phyloP scores from a whole-genome alignment of 2,888 invertebrate genomes.

The Dynastes hyllus region DNA sequence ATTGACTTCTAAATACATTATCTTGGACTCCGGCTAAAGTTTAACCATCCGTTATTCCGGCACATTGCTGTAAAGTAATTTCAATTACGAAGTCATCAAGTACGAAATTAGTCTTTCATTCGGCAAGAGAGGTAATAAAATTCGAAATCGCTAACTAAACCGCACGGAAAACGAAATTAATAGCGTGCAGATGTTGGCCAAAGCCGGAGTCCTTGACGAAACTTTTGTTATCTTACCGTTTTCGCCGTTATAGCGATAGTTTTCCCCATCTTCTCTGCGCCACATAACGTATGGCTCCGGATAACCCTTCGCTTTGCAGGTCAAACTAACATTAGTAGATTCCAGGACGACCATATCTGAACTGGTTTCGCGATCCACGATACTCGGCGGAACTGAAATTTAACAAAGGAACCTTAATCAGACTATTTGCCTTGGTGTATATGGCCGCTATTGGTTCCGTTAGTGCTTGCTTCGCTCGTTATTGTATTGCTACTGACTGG shows the following conservation, averaged over 20 bases:
- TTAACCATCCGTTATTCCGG: conserved; percentile 5
- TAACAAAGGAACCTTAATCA: conserved; percentile 48
- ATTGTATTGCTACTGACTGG: conserved; percentile 16
- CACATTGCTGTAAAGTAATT: background rate
- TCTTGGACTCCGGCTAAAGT: background rate
- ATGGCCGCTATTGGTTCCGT: background rate
- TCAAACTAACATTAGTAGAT: conserved; percentile 90
- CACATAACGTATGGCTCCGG: conserved; percentile 95
- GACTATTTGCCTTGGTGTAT: conserved; percentile 20
- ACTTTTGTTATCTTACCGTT: conserved; percentile 76
- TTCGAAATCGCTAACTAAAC: conserved; percentile 40
- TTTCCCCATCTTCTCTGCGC: conserved; percentile 91
- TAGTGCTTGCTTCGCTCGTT: background rate
- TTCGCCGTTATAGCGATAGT: conserved; percentile 92
- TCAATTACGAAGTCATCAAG: conserved; percentile 31
- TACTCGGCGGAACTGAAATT: conserved; percentile 88
- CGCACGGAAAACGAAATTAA: conserved; percentile 43
- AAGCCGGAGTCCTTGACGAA: conserved; percentile 32
- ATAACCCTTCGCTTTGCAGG: conserved; percentile 90
- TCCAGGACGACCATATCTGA: conserved; percentile 94
- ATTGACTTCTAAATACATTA: background rate
- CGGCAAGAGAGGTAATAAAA: conserved; percentile 25
- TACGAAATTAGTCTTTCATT: conserved; percentile 39
- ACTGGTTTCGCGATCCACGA: conserved; percentile 91
- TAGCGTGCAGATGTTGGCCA: conserved; percentile 44